Percentiles rank a stretch among this genome's conserved stretches.
Evolutionary conservation across 2,797 vertebrate genomes (phyloP).

Genomic region (Mycteria americana): DNA sequence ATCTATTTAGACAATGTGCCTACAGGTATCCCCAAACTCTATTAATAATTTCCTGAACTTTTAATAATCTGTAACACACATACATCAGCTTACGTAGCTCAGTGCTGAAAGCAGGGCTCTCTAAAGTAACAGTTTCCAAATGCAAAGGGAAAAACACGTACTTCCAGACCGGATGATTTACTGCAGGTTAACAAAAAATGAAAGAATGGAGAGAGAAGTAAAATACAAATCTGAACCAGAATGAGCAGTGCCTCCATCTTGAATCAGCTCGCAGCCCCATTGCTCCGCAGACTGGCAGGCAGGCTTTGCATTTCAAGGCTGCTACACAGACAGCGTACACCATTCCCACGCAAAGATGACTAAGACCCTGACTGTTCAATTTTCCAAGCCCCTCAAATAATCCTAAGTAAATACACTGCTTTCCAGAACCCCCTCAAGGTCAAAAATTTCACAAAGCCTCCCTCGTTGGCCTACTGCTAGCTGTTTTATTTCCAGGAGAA

Average conservation of each 20-base stretch:
- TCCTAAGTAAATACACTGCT: conserved; percentile 37
- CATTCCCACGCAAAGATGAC: conserved; percentile 15
- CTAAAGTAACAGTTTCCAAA: background rate
- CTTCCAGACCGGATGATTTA: background rate
- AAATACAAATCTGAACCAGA: background rate
- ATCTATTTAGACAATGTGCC: background rate
- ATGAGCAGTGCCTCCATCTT: background rate
- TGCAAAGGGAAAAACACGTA: background rate
- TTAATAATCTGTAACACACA: background rate
- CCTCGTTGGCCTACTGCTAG: background rate
- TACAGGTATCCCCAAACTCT: background rate
- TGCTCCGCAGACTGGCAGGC: background rate
- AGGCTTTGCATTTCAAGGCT: background rate
- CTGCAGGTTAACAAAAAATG: background rate
- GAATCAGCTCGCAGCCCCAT: background rate
- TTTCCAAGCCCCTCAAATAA: conserved; percentile 31
- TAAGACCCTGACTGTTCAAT: conserved; percentile 15
- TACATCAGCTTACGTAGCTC: background rate
- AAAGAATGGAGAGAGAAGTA: background rate
- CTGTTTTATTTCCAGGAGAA: conserved; percentile 21
- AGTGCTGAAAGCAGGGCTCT: background rate
- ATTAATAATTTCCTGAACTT: background rate
- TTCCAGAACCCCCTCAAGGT: conserved; percentile 40
- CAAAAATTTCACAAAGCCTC: conserved; percentile 22
- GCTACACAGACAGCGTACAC: background rate